Conservation (phyloP, 2,797 vertebrate species). For the Mus minutoides region DNA sequence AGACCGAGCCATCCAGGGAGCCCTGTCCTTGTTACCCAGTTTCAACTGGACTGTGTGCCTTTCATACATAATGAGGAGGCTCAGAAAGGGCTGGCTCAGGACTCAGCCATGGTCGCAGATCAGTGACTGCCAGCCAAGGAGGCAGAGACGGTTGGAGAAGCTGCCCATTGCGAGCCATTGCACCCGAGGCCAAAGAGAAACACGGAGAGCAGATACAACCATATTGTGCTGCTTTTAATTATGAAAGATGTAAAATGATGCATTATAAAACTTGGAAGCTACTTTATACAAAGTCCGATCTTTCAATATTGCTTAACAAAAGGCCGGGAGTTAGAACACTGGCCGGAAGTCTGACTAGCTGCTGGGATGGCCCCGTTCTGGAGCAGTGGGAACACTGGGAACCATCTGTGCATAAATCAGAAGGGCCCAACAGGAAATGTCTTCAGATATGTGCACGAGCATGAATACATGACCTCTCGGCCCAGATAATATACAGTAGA, state of each 20-base stretch:
- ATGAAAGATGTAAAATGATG: conserved; percentile 86
- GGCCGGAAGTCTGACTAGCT: conserved; percentile 68
- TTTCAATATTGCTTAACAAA: conserved; percentile 83
- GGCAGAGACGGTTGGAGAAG: fast-evolving
- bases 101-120: not conserved
- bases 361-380: conserved; percentile 39
- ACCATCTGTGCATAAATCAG: conserved; percentile 2
- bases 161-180: fast-evolving
- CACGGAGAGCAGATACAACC: conserved; percentile 60
- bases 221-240: conserved; percentile 85
- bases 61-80: fast-evolving
- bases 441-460: not conserved
- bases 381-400: conserved; percentile 4
- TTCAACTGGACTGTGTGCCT: not conserved
- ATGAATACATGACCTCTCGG: not conserved
- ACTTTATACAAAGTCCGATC: conserved; percentile 82
- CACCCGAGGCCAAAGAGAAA: not conserved
- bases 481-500: conserved; percentile 44
- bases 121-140: not conserved
- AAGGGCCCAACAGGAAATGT: not conserved
- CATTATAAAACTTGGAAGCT: conserved; percentile 84
- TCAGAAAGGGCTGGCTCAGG: not conserved
- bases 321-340: conserved; percentile 62
- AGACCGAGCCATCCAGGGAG: not conserved
- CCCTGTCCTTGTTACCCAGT: not conserved